Base-by-base conservation (phyloP, 2,888 invertebrate genomes). In the Melinaea marsaeus region DNA sequence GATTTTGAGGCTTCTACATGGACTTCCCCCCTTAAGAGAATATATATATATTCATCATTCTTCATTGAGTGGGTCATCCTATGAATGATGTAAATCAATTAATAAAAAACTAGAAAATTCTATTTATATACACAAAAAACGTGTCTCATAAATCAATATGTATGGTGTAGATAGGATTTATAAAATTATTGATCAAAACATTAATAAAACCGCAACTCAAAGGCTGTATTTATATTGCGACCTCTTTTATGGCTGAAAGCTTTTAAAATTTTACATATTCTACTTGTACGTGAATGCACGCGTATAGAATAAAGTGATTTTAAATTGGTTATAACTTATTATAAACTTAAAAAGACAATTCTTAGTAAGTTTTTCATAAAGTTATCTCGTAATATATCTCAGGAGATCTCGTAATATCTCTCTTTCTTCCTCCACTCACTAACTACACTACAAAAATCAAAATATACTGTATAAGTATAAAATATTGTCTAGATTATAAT, bases 161-260 rank as follows among this genome's bases (percentile, higher is more conserved):
- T 46, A 46, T 51, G 32, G 2, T 22, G 51, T 51, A n/a, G 51
- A 32, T 32, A 32, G 7, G 13, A 51, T 51, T 51, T 51, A 9
- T 22, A 11, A 51, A 51, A 9, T 51, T 32, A 51, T 51, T 32
- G 51, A 32, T 51, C 51, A 51, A 51, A 51, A 51, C 32, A 32
- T 32, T 51, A 51, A 51, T 51, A 32, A 51, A 51, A 51, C 51
- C 51, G 51, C 51, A 32, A 2, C 51, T 51, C 11, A 51, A 32
- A 22, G 51, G 51, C 22, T 32, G 51, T 51, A 51, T 32, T 32
- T 51, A 32, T 51, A 51, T 51, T 51, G 32, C 51, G 32, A 51
- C 51, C 51, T 9, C 51, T 32, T 51, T 51, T 51, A 51, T 32
- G 32, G 32, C 32, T 32, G 51, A 11, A 32, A 51, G 51, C 7